A percentile compares a stretch with the other conserved stretches of the same genome.
phyloP scores from a whole-genome alignment of 2,113 vertebrate species.

The Platanista minor region DNA sequence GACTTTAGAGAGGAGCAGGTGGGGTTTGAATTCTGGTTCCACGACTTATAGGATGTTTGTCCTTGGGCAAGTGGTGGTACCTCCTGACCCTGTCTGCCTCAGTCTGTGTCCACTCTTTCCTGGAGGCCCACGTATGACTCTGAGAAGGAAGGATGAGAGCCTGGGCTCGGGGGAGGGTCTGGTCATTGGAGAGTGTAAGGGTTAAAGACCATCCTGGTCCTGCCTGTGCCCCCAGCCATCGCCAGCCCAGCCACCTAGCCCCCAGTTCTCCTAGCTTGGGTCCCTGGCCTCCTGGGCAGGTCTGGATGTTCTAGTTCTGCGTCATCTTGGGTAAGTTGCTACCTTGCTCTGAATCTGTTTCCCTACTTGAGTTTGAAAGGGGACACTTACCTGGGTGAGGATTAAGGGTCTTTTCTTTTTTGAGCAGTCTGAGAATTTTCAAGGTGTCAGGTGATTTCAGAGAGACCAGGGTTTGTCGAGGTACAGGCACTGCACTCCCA shows the following conservation, averaged over 20 bases:
- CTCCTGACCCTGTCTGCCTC: neutral
- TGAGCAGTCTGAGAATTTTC: neutral
- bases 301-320: neutral
- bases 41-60: neutral
- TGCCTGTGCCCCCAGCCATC: neutral
- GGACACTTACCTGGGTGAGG: neutral
- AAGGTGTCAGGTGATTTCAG: neutral
- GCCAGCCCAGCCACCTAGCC: neutral
- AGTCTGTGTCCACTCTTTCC: neutral
- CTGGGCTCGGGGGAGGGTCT: neutral
- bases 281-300: neutral
- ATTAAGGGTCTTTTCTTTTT: neutral
- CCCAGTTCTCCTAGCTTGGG: neutral
- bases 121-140: neutral
- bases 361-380: neutral
- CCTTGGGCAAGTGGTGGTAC: neutral
- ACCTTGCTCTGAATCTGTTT: constrained; percentile 25
- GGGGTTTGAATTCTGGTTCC: neutral
- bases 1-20: neutral
- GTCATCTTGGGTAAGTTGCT: neutral
- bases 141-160: neutral
- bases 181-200: neutral
- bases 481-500: neutral
- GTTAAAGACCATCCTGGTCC: neutral
- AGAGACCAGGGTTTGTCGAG: neutral